These are phyloP conservation scores for Plagodis dolabraria DNA, from an alignment of 2,888 invertebrate genomes.

Conservation along the genomic window DNA sequence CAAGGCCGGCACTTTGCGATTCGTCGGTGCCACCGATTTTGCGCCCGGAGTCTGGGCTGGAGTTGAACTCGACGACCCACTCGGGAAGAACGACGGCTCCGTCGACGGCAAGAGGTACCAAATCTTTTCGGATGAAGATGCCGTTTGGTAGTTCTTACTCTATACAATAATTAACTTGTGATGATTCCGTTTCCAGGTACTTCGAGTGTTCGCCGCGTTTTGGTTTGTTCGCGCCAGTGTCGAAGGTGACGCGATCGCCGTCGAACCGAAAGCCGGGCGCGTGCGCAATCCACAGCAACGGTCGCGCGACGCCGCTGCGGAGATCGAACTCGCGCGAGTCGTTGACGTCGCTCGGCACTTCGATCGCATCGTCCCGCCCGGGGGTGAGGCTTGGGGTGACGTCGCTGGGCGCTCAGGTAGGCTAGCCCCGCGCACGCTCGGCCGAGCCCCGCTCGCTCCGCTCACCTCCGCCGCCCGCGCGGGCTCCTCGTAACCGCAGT, in stretches of 20 bases:
- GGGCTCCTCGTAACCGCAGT: slow-evolving; percentile 61
- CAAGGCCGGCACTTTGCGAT: slow-evolving; percentile 94
- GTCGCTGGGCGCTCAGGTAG: slow-evolving; percentile 87
- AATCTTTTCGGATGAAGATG: no score
- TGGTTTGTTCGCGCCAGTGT: slow-evolving; percentile 96
- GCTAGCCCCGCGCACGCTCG: slow-evolving; percentile 84
- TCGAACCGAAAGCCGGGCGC: slow-evolving; percentile 87
- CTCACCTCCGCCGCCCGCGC: slow-evolving; percentile 52
- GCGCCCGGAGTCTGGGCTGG: slow-evolving; percentile 98
- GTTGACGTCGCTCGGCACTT: slow-evolving; percentile 87
- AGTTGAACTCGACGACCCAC: slow-evolving; percentile 96
- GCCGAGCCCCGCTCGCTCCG: slow-evolving; percentile 68
- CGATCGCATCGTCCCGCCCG: slow-evolving; percentile 85
- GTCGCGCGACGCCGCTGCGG: slow-evolving; percentile 85
- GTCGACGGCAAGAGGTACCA: slow-evolving; percentile 94
- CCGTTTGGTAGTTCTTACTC: not conserved
- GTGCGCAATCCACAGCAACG: slow-evolving; percentile 87
- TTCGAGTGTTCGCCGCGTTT: slow-evolving; percentile 96
- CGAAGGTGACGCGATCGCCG: slow-evolving; percentile 95
- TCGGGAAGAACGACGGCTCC: slow-evolving; percentile 98
- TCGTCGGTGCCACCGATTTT: slow-evolving; percentile 95
- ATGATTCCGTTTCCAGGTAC: slow-evolving; percentile 87
- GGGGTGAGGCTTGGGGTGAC: slow-evolving; percentile 91
- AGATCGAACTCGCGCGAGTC: slow-evolving; percentile 95
- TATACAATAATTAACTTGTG: slow-evolving; percentile 10